Percentiles rank a stretch among this genome's conserved stretches.
phyloP scores from a whole-genome alignment of 37 sponge, comb jelly and placozoan species.

The Eunapius fragilis region DNA sequence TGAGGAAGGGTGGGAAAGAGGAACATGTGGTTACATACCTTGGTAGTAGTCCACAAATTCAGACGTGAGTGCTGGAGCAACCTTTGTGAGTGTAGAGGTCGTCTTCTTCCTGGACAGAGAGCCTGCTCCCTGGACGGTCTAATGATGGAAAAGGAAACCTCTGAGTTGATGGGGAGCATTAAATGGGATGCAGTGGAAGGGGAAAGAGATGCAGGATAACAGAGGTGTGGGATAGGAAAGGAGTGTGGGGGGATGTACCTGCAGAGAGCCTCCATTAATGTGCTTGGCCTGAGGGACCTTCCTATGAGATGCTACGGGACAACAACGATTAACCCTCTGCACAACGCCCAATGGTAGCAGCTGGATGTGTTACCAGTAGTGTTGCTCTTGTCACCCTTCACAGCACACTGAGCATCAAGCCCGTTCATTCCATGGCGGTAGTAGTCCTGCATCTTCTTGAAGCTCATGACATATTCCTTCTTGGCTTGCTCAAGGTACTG shows the following conservation, averaged over 20 bases:
- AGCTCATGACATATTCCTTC: slow-evolving; percentile 18
- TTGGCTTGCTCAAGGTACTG: slow-evolving; percentile 39
- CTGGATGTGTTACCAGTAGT: slow-evolving; percentile 2
- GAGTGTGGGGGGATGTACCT: neutral
- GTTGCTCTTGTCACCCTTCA: slow-evolving; percentile 34
- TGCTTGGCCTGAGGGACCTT: neutral
- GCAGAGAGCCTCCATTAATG: neutral
- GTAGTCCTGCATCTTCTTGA: slow-evolving; percentile 49
- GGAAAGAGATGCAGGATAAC: no score
- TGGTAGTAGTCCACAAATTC: slow-evolving; percentile 81
- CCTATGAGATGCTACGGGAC: slow-evolving; percentile 3
- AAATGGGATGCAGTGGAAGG: no score
- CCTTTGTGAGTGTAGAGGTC: slow-evolving; percentile 1
- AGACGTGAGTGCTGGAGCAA: slow-evolving; percentile 47
- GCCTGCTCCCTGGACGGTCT: neutral
- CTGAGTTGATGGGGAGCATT: no score
- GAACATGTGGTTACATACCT: slow-evolving; percentile 44
- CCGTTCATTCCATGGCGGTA: slow-evolving; percentile 33
- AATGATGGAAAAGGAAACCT: neutral
- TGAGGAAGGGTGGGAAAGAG: no score
- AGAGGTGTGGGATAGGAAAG: no score
- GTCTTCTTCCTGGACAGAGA: neutral
- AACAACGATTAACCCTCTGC: slow-evolving; percentile 50
- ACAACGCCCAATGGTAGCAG: neutral
- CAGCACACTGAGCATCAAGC: slow-evolving; percentile 2